Conservation (phyloP, 2,113 vertebrate genomes). For the Ictidomys tridecemlineatus region DNA sequence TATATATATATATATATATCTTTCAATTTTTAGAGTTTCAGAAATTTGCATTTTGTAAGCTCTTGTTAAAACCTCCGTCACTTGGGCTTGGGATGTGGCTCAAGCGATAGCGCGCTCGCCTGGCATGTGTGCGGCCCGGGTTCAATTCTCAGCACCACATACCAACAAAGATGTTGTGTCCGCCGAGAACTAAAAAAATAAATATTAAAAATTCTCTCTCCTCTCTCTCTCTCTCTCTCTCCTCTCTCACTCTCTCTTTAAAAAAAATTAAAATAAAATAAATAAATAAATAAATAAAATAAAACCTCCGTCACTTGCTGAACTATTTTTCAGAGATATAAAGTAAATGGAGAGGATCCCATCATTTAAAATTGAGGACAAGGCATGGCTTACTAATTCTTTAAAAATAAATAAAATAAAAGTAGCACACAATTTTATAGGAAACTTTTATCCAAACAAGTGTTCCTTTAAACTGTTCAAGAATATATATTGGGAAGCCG, state of each 20-base stretch:
- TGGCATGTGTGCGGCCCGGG: too few species aligned
- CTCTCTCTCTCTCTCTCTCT: too few species aligned
- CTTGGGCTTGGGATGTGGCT: too few species aligned
- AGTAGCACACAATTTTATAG: not conserved
- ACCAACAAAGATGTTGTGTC: too few species aligned
- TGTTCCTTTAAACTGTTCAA: not conserved
- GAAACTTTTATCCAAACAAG: constrained; percentile 18
- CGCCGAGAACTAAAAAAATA: too few species aligned
- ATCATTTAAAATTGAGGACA: constrained; percentile 1
- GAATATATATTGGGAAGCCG: constrained; percentile 18
- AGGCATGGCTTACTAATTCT: not conserved
- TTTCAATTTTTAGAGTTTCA: not conserved
- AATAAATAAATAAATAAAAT: too few species aligned
- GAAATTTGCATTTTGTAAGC: not conserved
- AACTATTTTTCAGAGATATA: not conserved
- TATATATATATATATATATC: too few species aligned
- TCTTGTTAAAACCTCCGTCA: not conserved
- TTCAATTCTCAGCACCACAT: too few species aligned
- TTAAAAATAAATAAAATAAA: not conserved
- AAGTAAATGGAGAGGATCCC: constrained; percentile 9
- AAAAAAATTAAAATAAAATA: too few species aligned
- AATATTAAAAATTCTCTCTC: too few species aligned
- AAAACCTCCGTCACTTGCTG: not conserved
- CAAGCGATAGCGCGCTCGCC: too few species aligned
- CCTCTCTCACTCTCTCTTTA: too few species aligned